phyloP scores from a whole-genome alignment of 2,888 invertebrate species.

The Hedychridium roseum region DNA sequence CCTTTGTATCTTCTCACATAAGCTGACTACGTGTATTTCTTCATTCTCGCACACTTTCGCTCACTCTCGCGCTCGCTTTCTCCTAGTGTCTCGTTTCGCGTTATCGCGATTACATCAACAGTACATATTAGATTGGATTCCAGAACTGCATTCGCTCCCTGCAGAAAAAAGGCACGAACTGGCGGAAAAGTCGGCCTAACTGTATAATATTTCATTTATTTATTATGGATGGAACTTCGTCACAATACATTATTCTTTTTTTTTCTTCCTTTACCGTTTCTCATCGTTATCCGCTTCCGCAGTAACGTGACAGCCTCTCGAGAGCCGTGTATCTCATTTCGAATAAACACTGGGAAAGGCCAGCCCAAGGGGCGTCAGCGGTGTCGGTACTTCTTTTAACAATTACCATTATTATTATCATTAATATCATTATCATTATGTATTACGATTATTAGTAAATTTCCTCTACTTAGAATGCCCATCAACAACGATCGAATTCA shows the following conservation, averaged over 20 bases:
- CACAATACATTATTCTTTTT: constrained; percentile 58
- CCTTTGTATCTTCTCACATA: constrained; percentile 1
- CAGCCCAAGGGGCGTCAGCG: neutral
- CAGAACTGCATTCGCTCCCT: constrained; percentile 50
- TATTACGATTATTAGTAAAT: constrained; percentile 7
- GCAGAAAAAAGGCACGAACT: constrained; percentile 64
- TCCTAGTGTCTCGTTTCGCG: constrained; percentile 12
- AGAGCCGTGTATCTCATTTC: too few relatives aligned
- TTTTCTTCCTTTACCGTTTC: constrained; percentile 4
- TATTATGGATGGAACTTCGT: constrained; percentile 64
- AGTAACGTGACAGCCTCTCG: constrained; percentile 35
- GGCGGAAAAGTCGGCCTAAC: constrained; percentile 64
- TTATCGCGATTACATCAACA: constrained; percentile 26
- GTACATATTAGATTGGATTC: constrained; percentile 35
- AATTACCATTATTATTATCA: neutral
- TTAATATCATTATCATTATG: neutral
- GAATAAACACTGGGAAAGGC: too few relatives aligned
- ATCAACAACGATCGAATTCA: constrained; percentile 27
- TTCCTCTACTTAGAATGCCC: constrained; percentile 28
- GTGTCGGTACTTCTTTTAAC: neutral
- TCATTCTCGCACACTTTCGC: too few relatives aligned
- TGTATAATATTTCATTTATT: constrained; percentile 61
- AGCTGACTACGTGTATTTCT: too few relatives aligned
- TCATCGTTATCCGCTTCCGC: constrained; percentile 18
- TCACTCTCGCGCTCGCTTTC: constrained; percentile 10